Base-by-base conservation (phyloP, 2,113 vertebrate genomes). In the Rhipidura dahli region DNA sequence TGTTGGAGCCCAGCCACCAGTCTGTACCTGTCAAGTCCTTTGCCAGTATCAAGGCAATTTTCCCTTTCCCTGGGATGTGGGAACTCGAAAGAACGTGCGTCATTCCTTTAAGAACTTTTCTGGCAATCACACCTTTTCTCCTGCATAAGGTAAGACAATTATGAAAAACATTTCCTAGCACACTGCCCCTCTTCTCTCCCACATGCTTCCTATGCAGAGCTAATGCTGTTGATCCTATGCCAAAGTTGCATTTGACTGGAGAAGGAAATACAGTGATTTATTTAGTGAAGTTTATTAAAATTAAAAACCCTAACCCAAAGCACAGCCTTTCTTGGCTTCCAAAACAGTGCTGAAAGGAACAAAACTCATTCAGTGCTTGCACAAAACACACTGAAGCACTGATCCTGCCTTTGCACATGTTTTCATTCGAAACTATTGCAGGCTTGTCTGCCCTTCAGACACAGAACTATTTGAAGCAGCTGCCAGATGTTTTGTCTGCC, bases 401-500 rank as follows among this genome's bases (percentile, higher is more conserved):
- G 73, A 33, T 76, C 87, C 94, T 93, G 93, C 93, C 96, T 45
- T 11, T 73, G 92, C 97, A 96, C 96, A 57, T 95, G 96, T 97
- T 95, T 96, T 97, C 95, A 96, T 97, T 98, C 12, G 49, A 91
- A 95, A 86, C 87, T 77, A n/a, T 89, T 13, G 51, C 35, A 18
- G 95, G 80, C 95, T 40, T 50, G 94, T 96, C 97, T 96, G 93
- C 89, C 97, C 96, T 97, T 91, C 97, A 98, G 98, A 98, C 98
- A 97, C 28, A 96, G 44, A 98, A 96, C 89, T 98, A 97, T 98
- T 97, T 94, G 94, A 97, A 96, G 97, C 97, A 61, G 97, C 97
- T 97, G 97, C 98, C 98, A 98, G 97, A 97, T 97, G 97, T 98
- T 98, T 94, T 97, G 98, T 98, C 98, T 98, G 98, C 68, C 88